Evolutionary conservation across 2,888 invertebrate genomes (phyloP).

Genomic region (Metopia argyrocephala): DNA sequence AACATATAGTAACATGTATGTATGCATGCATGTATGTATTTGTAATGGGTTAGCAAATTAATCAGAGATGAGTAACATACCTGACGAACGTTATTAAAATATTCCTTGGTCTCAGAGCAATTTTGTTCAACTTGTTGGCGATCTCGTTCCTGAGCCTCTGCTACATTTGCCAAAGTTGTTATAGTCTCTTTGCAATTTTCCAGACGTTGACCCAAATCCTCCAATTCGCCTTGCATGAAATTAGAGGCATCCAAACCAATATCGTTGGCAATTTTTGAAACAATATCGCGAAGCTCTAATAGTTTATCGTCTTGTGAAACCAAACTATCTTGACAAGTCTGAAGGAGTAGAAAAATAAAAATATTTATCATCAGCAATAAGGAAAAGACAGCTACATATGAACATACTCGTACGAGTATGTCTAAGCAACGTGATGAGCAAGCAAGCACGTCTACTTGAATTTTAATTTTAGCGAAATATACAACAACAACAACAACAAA

Average conservation of each 20-base stretch:
- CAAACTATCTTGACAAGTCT: constrained; percentile 88
- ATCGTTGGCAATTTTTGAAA: constrained; percentile 87
- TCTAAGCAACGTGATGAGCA: no score
- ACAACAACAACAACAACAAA: neutral
- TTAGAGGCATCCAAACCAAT: constrained; percentile 86
- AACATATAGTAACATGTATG: no score
- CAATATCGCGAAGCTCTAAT: constrained; percentile 85
- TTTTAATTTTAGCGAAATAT: no score
- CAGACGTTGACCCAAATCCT: constrained; percentile 86
- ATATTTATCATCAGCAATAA: no score
- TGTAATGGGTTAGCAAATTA: no score
- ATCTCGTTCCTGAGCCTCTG: constrained; percentile 83
- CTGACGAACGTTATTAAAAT: constrained; percentile 87
- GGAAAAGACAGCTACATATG: no score
- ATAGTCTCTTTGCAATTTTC: constrained; percentile 88
- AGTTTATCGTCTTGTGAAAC: constrained; percentile 85
- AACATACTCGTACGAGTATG: no score
- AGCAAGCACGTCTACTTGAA: no score
- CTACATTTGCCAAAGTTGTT: constrained; percentile 86
- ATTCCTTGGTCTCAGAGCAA: constrained; percentile 81
- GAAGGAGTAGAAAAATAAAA: neutral
- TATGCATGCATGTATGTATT: no score
- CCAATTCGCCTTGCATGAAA: constrained; percentile 87
- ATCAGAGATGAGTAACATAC: constrained; percentile 79
- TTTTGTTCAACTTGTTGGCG: constrained; percentile 80